phyloP scores from a whole-genome alignment of 2,888 invertebrate species.

The Malacosoma neustria region DNA sequence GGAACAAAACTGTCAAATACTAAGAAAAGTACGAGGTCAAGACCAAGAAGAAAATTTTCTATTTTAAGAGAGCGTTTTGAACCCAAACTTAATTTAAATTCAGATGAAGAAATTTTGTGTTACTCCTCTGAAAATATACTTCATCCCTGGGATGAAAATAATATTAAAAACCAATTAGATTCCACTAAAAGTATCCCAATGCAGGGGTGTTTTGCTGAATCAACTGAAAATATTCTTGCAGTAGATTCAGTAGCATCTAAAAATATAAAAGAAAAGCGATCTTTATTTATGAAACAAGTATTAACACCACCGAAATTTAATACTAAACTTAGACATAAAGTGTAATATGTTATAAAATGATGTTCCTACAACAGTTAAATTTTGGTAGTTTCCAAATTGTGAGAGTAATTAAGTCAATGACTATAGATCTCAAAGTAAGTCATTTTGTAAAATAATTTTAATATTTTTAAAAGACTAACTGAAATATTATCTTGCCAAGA shows the following conservation, averaged over 20 bases:
- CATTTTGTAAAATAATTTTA: slow-evolving; percentile 16
- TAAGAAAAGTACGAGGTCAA: slow-evolving; percentile 51
- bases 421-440: slow-evolving; percentile 46
- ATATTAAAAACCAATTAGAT: slow-evolving; percentile 39
- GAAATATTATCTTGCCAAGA: background rate
- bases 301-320: slow-evolving; percentile 74
- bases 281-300: slow-evolving; percentile 74
- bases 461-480: background rate
- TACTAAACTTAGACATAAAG: slow-evolving; percentile 55
- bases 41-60: slow-evolving; percentile 74
- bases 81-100: slow-evolving; percentile 52
- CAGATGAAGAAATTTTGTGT: slow-evolving; percentile 63
- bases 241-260: slow-evolving; percentile 27
- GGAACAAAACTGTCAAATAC: slow-evolving; percentile 43
- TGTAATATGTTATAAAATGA: slow-evolving; percentile 22
- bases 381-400: background rate
- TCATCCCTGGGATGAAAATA: slow-evolving; percentile 30
- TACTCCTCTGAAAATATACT: slow-evolving; percentile 44
- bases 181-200: slow-evolving; percentile 9
- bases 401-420: slow-evolving; percentile 10
- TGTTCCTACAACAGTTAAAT: slow-evolving; percentile 9
- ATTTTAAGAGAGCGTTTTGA: slow-evolving; percentile 75
- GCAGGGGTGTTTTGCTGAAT: slow-evolving; percentile 8
- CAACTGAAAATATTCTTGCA: slow-evolving; percentile 15
- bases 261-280: slow-evolving; percentile 67